Evolutionary conservation across 2,797 vertebrate species (phyloP).

Genomic region (Sebastes alutus): DNA sequence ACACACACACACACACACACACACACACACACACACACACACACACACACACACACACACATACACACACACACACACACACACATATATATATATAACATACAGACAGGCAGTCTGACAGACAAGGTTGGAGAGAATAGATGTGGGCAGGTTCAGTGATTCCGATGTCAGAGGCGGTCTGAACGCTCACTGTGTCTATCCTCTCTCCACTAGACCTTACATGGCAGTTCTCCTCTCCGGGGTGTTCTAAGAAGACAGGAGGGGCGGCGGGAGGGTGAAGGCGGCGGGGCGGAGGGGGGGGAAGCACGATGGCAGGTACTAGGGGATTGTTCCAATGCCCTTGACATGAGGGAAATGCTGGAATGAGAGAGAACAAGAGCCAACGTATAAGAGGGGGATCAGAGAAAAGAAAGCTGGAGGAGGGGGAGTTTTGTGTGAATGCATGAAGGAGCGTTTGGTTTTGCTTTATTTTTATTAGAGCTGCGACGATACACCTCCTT

Average conservation of each 20-base stretch:
- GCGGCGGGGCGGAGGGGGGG: not conserved
- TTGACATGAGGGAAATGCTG: constrained; percentile 71
- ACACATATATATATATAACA: not conserved
- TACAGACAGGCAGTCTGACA: constrained; percentile 60
- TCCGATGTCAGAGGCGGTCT: constrained; percentile 74
- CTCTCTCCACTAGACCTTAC: constrained; percentile 81
- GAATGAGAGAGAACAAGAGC: constrained; percentile 60
- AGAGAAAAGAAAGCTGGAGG: constrained; percentile 36
- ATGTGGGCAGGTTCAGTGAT: constrained; percentile 80
- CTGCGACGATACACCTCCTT: no score
- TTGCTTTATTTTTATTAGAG: not conserved
- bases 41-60: no score
- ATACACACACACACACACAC: constrained; percentile 30
- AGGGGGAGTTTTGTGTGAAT: not conserved
- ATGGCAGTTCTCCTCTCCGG: constrained; percentile 79
- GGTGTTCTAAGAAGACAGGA: constrained; percentile 76
- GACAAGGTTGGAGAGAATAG: constrained; percentile 74
- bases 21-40: no score
- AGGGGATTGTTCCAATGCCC: constrained; percentile 79
- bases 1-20: no score
- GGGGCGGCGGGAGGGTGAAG: constrained; percentile 34
- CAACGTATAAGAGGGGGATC: constrained; percentile 32
- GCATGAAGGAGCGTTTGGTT: not conserved
- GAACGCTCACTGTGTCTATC: constrained; percentile 73
- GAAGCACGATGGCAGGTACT: constrained; percentile 71